These are phyloP conservation scores for Cecropterus lyciades DNA, from an alignment of 1,140 invertebrate genomes.

Conservation along the genomic window DNA sequence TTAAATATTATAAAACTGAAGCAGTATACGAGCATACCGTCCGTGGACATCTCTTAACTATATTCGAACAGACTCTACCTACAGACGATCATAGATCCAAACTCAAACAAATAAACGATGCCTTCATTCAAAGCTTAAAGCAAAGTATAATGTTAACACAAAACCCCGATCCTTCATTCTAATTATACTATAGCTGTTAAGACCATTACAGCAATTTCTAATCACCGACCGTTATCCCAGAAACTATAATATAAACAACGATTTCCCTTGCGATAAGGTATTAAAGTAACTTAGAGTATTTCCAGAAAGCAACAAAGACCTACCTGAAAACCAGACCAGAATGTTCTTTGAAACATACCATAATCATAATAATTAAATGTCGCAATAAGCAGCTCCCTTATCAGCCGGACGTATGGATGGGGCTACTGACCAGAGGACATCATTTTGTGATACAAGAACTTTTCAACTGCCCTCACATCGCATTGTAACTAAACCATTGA, in stretches of 20 bases:
- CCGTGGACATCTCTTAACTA: too few species aligned
- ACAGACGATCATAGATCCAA: too few species aligned
- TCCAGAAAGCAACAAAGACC: constrained; percentile 56
- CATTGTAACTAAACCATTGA: constrained; percentile 36
- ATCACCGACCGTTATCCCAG: constrained; percentile 9
- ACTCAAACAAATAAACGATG: too few species aligned
- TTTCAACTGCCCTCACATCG: background rate
- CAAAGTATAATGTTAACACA: too few species aligned
- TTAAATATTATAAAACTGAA: too few species aligned
- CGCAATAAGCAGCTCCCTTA: constrained; percentile 66
- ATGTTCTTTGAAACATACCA: constrained; percentile 62
- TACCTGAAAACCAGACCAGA: constrained; percentile 45
- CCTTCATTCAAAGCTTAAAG: too few species aligned
- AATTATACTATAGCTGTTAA: constrained; percentile 6
- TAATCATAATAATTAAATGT: constrained; percentile 80
- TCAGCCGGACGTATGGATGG: constrained; percentile 56
- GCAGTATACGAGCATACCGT: too few species aligned
- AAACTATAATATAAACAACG: constrained; percentile 32
- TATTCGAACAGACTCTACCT: too few species aligned
- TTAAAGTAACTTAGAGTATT: constrained; percentile 8
- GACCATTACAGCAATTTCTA: constrained; percentile 18
- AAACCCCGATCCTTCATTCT: background rate
- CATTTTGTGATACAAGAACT: constrained; percentile 44
- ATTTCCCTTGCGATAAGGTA: constrained; percentile 18
- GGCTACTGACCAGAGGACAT: constrained; percentile 64